A percentile compares a stretch with the other conserved stretches of the same genome.
These are phyloP conservation scores for Coilia nasus DNA, from an alignment of 2,797 vertebrate genomes.

Conservation along the genomic window DNA sequence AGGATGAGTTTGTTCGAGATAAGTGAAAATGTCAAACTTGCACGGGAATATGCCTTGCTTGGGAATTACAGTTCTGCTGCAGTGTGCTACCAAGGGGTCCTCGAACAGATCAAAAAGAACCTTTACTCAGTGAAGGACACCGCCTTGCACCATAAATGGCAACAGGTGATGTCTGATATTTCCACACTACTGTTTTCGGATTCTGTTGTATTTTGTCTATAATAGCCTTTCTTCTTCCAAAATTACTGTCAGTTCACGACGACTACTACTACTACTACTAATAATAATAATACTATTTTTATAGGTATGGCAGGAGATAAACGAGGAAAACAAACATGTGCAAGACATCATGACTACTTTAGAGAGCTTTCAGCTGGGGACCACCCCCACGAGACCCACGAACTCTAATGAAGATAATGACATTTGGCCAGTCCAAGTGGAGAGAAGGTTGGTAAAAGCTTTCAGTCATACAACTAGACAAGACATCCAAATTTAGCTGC, in stretches of 20 bases:
- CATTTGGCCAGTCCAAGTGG: constrained; percentile 86
- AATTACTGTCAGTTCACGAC: too few relatives aligned
- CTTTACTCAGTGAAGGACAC: constrained; percentile 83
- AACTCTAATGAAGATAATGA: constrained; percentile 81
- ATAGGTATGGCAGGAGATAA: constrained; percentile 95
- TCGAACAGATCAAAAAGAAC: constrained; percentile 94
- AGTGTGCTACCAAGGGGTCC: constrained; percentile 92
- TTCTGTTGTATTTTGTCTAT: not conserved
- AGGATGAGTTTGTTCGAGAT: constrained; percentile 96
- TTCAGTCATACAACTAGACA: not conserved
- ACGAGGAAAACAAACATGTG: constrained; percentile 90
- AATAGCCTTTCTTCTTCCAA: too few relatives aligned
- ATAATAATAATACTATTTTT: constrained; percentile 34
- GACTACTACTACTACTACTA: not conserved
- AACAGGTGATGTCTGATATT: constrained; percentile 78
- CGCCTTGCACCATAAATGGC: constrained; percentile 89
- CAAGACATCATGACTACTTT: constrained; percentile 93
- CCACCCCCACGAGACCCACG: constrained; percentile 81
- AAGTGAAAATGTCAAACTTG: constrained; percentile 94
- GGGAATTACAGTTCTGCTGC: constrained; percentile 95
- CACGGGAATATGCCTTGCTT: constrained; percentile 93
- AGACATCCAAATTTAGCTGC: not conserved
- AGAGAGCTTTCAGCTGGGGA: constrained; percentile 89
- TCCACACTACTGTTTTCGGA: not conserved
- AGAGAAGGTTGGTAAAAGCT: constrained; percentile 78